Percentiles rank a stretch among this genome's conserved stretches.
These are phyloP conservation scores for Helobdella robusta DNA, from an alignment of 2,888 invertebrate genomes.

Conservation along the genomic window DNA sequence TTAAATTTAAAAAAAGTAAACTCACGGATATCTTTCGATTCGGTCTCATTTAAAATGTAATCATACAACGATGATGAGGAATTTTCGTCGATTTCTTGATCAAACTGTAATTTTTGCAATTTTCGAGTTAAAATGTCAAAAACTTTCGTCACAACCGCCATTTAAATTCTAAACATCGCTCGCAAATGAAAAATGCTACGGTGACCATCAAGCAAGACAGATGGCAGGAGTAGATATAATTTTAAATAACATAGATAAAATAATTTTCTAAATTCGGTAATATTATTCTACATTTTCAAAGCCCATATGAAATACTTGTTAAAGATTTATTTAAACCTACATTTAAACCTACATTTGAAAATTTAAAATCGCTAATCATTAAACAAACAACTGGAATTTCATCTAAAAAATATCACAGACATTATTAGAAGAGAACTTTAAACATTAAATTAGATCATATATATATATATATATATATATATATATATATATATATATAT, in stretches of 20 bases:
- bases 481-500: constrained; percentile 6
- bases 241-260: neutral
- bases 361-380: neutral
- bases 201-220: neutral
- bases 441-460: neutral
- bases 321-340: constrained; percentile 9
- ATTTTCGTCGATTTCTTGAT: constrained; percentile 18
- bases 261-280: neutral
- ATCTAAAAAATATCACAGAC: constrained; percentile 38
- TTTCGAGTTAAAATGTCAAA: constrained; percentile 26
- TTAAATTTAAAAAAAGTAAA: neutral
- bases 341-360: neutral
- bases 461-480: neutral
- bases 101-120: constrained; percentile 22
- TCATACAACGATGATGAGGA: constrained; percentile 20
- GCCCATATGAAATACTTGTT: constrained; percentile 15
- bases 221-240: neutral
- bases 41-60: constrained; percentile 4
- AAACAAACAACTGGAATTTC: constrained; percentile 40
- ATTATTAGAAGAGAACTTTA: constrained; percentile 34
- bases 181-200: no score
- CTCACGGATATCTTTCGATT: constrained; percentile 16
- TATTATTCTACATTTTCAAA: neutral
- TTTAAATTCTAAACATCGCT: neutral
- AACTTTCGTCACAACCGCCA: constrained; percentile 20